Evolutionary conservation across 1,140 invertebrate species (phyloP).

Genomic region (Bradynema listronoti): DNA sequence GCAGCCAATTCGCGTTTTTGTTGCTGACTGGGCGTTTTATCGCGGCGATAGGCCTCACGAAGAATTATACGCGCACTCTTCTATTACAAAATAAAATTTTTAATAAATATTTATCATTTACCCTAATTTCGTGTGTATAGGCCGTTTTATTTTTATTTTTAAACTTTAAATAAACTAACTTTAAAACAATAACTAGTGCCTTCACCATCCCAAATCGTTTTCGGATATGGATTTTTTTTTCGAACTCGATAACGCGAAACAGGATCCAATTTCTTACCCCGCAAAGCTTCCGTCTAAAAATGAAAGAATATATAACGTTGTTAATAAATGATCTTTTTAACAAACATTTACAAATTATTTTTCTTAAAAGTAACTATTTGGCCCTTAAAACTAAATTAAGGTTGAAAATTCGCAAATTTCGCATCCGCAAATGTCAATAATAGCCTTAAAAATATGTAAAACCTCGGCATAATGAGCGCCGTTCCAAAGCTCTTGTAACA

Average conservation of each 20-base stretch:
- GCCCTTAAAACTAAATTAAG: background rate
- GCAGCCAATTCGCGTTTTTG: slow-evolving; percentile 92
- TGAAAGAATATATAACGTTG: background rate
- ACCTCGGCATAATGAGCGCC: slow-evolving; percentile 66
- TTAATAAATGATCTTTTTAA: too few relatives aligned
- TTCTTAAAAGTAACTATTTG: too few relatives aligned
- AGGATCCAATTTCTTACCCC: slow-evolving; percentile 76
- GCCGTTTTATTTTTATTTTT: background rate
- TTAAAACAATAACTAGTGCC: slow-evolving; percentile 96
- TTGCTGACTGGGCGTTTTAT: slow-evolving; percentile 82
- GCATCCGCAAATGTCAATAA: background rate
- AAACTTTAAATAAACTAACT: slow-evolving; percentile 59
- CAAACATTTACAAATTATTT: too few relatives aligned
- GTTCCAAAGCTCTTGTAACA: slow-evolving; percentile 75
- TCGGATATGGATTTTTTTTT: slow-evolving; percentile 87
- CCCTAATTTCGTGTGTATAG: background rate
- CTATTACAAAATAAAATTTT: slow-evolving; percentile 9
- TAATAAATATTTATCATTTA: background rate
- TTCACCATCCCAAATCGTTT: slow-evolving; percentile 98
- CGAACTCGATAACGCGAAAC: slow-evolving; percentile 89
- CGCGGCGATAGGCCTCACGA: slow-evolving; percentile 72
- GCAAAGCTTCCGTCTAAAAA: slow-evolving; percentile 70
- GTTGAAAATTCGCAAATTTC: background rate
- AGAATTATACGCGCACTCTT: slow-evolving; percentile 35
- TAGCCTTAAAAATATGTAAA: slow-evolving; percentile 7